phyloP scores from a whole-genome alignment of 2,888 invertebrate genomes.

The Diarsia brunnea region DNA sequence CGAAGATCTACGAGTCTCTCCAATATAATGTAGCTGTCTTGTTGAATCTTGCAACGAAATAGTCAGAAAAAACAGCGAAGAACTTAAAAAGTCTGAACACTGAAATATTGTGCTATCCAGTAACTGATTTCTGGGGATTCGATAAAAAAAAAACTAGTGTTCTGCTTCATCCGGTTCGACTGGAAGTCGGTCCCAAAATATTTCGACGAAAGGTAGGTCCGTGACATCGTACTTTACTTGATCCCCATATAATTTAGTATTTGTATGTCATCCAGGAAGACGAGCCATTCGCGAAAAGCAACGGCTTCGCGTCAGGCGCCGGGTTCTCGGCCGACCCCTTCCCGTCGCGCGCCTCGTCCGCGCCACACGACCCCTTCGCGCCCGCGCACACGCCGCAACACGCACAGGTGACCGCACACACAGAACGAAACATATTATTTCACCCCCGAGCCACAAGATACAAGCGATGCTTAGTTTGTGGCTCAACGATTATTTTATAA shows the following conservation, averaged over 20 bases:
- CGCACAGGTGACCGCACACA: too few relatives aligned
- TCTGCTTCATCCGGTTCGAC: background rate
- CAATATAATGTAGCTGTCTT: too few relatives aligned
- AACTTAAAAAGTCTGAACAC: too few relatives aligned
- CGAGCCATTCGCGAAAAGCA: slow-evolving; percentile 76
- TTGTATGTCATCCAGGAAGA: slow-evolving; percentile 75
- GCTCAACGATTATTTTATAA: too few relatives aligned
- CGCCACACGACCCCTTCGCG: slow-evolving; percentile 91
- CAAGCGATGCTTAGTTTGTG: too few relatives aligned
- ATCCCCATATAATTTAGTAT: background rate
- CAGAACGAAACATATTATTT: too few relatives aligned
- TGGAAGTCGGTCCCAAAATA: background rate
- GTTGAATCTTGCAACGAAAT: too few relatives aligned
- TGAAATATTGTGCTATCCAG: too few relatives aligned
- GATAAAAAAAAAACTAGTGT: background rate
- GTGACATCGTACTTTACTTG: background rate
- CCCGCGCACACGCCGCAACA: slow-evolving; percentile 72
- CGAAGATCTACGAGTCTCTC: too few relatives aligned
- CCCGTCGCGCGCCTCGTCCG: slow-evolving; percentile 74
- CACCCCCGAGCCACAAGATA: too few relatives aligned
- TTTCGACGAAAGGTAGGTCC: background rate
- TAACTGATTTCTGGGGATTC: too few relatives aligned
- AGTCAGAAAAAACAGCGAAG: too few relatives aligned
- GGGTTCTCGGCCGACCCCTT: slow-evolving; percentile 89
- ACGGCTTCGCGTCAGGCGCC: slow-evolving; percentile 79